Conservation (phyloP, 2,888 invertebrate genomes). For the Anagyrus pseudococci region DNA sequence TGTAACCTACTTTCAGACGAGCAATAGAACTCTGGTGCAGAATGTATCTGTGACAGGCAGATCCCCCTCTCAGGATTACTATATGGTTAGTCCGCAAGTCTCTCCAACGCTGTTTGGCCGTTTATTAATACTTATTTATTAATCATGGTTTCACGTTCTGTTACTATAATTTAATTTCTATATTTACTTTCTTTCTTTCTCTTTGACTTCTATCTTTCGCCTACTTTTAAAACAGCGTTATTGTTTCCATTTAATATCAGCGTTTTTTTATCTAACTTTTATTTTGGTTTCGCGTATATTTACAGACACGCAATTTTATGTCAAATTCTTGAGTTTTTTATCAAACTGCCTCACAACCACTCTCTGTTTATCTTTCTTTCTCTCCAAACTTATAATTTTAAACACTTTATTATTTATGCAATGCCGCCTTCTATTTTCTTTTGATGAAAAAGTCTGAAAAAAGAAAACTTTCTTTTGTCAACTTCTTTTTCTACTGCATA, state of each 20-base stretch:
- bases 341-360: slow-evolving; percentile 2
- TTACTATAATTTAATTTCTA: slow-evolving; percentile 27
- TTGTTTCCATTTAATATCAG: slow-evolving; percentile 3
- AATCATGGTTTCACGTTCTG: slow-evolving; percentile 48
- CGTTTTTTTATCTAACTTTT: slow-evolving; percentile 9
- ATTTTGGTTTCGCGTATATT: slow-evolving; percentile 11
- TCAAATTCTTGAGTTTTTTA: slow-evolving; percentile 11
- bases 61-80: slow-evolving; percentile 63
- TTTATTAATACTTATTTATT: slow-evolving; percentile 55
- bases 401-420: neutral
- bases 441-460: slow-evolving; percentile 19
- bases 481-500: slow-evolving; percentile 18
- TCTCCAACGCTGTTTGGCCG: slow-evolving; percentile 62
- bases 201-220: slow-evolving; percentile 35
- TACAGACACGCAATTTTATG: slow-evolving; percentile 27
- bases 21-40: slow-evolving; percentile 64
- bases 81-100: slow-evolving; percentile 63
- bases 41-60: slow-evolving; percentile 64
- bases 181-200: slow-evolving; percentile 39
- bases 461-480: slow-evolving; percentile 15
- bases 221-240: slow-evolving; percentile 29
- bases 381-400: neutral
- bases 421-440: slow-evolving; percentile 19
- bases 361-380: neutral
- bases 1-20: slow-evolving; percentile 63